phyloP scores from a whole-genome alignment of 2,797 vertebrate genomes.

The Hippopotamyrus pictus region DNA sequence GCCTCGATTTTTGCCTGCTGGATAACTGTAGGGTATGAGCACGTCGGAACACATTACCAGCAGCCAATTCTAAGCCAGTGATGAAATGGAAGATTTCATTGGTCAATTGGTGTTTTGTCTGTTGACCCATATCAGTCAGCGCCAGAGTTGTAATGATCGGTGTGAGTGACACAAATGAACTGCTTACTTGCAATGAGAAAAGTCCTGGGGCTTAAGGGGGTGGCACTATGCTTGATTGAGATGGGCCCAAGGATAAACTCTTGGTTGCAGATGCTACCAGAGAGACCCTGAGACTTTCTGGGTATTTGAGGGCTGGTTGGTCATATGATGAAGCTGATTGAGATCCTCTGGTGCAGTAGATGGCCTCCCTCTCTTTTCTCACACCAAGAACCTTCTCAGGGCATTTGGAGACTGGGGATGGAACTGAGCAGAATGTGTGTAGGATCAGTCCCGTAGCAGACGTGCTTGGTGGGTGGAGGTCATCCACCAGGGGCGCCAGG shows the following conservation, averaged over 20 bases:
- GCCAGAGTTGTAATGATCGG: background rate
- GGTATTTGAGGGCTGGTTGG: background rate
- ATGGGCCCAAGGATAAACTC: background rate
- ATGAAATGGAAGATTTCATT: background rate
- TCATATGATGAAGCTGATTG: background rate
- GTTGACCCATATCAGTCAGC: background rate
- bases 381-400: background rate
- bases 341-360: background rate
- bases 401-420: background rate
- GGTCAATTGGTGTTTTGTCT: background rate
- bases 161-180: background rate
- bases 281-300: background rate
- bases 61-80: background rate
- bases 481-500: background rate
- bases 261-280: background rate
- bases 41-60: background rate
- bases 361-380: background rate
- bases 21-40: background rate
- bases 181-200: background rate
- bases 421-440: background rate
- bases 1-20: background rate
- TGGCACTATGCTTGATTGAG: background rate
- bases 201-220: background rate
- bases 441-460: background rate
- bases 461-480: background rate